Percentiles rank a stretch among this genome's conserved stretches.
phyloP scores from a whole-genome alignment of 2,113 vertebrate genomes.

The Psittacara wagleri region DNA sequence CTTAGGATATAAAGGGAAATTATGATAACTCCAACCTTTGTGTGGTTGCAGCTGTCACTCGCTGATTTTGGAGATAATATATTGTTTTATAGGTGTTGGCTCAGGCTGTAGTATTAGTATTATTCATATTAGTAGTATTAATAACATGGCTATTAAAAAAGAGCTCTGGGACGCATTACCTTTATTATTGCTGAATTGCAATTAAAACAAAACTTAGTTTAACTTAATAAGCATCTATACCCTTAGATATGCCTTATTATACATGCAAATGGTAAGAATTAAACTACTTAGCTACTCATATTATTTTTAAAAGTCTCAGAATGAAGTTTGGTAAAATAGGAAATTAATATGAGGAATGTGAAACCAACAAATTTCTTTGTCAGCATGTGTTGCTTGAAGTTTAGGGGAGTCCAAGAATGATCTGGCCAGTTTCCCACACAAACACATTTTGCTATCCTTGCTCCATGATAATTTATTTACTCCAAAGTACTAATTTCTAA shows the following conservation, averaged over 20 bases:
- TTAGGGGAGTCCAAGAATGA: neutral
- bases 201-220: neutral
- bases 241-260: neutral
- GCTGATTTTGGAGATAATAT: neutral
- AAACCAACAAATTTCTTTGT: neutral
- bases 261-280: neutral
- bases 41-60: neutral
- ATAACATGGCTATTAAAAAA: neutral
- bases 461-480: neutral
- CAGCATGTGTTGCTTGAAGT: neutral
- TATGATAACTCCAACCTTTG: neutral
- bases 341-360: neutral
- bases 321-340: neutral
- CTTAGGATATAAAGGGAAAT: neutral
- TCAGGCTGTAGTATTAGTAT: neutral
- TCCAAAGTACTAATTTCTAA: neutral
- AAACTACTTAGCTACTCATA: neutral
- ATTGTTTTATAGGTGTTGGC: neutral
- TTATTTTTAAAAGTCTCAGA: neutral
- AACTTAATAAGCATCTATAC: neutral
- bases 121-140: neutral
- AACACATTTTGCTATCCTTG: neutral
- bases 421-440: neutral
- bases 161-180: neutral
- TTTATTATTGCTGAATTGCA: neutral